Evolutionary conservation across 1,140 invertebrate genomes (phyloP), one percentile per base, ranked within the genome.

Genomic region (Brachionus rotundiformis): DNA sequence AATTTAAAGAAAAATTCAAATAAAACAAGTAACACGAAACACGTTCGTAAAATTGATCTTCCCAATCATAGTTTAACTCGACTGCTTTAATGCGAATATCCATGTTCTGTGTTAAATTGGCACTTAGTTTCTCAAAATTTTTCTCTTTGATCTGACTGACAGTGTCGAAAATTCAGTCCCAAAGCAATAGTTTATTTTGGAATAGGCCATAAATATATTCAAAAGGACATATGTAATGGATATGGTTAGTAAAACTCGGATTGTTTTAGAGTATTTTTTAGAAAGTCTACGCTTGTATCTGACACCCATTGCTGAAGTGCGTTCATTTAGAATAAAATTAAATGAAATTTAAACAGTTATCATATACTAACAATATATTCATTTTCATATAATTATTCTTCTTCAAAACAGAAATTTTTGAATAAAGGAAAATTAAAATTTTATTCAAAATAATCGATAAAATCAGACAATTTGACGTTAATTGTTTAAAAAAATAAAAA

Each of bases 1-100:
- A 68, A 33, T 68, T 68, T 68, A 68, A 29, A 10, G 63, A 33
- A 68, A 68, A 68, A 68, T 68, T 68, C 16, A 68, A 33, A 68
- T 68, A 68, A 68, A 33, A 68, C 63, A 68, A 68, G 19, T 68
- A 68, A 19, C 63, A 68, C 5, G 63, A 68, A 33, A 68, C 16
- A 33, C 63, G 63, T 31, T 68, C 63, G 31, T 68, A 68, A 31
- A 68, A 36, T 33, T 68, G 63, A 36, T 61, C 59, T 25, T 68
- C 31, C 11, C 13, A 31, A 68, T 68, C 27, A 19, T 68, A 68
- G 31, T 68, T 68, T 23, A 29, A 25, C 59, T 63, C 59, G 27
- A 29, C 11, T 5, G 19, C 25, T 63, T 63, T 63, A 13, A 54
- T 54, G 13, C 49, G n/a, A 6, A 25, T 2, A 54, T 54, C 49